These are phyloP conservation scores for Notothenia rossii DNA, from an alignment of 2,113 vertebrate genomes.

Conservation along the genomic window DNA sequence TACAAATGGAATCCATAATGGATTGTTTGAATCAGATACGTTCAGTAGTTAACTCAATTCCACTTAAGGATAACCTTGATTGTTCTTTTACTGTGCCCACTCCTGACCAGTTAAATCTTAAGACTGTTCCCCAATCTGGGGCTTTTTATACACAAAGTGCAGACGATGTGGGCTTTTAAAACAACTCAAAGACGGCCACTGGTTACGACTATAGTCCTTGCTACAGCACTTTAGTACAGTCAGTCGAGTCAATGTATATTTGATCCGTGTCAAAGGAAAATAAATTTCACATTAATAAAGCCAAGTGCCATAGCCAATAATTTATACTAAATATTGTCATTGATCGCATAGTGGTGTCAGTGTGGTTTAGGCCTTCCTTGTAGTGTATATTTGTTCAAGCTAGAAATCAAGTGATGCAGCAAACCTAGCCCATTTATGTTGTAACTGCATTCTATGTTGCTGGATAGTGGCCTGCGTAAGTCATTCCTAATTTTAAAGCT, in stretches of 20 bases:
- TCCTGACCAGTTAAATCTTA: constrained; percentile 21
- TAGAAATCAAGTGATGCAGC: constrained; percentile 47
- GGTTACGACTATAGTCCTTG: constrained; percentile 10
- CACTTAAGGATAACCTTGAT: background rate
- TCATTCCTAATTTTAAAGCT: constrained; percentile 72
- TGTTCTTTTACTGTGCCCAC: constrained; percentile 14
- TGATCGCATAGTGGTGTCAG: constrained; percentile 44
- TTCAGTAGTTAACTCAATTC: background rate
- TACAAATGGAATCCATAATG: background rate
- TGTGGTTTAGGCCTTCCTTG: constrained; percentile 61
- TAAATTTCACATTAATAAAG: constrained; percentile 30
- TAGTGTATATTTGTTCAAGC: constrained; percentile 45
- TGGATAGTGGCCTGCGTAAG: constrained; percentile 75
- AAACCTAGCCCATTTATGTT: constrained; percentile 66
- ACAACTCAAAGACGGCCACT: constrained; percentile 31
- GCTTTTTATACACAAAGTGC: constrained; percentile 47
- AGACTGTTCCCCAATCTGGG: constrained; percentile 38
- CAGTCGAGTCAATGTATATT: constrained; percentile 44
- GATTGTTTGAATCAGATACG: background rate
- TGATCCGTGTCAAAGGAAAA: constrained; percentile 27
- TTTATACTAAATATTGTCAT: constrained; percentile 19
- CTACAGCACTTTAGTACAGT: constrained; percentile 24
- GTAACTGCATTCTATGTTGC: constrained; percentile 68
- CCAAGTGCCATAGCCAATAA: constrained; percentile 38
- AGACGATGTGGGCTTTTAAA: constrained; percentile 32